Evolutionary conservation across 2,797 vertebrate genomes (phyloP).

Genomic region (Galaxias olidus): DNA sequence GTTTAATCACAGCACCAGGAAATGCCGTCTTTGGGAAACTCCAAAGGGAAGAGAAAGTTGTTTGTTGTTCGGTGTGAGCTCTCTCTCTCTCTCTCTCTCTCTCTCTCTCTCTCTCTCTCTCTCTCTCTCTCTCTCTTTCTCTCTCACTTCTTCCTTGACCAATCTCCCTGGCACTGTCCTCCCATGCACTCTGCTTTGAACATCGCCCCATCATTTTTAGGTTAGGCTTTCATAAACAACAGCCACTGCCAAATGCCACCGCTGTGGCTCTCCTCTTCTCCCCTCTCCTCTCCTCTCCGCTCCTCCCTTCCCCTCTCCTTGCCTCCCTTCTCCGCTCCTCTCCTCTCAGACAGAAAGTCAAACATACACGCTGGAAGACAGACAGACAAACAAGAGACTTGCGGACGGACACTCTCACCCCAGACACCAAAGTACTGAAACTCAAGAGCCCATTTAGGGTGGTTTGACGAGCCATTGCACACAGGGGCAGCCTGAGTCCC

Average conservation of each 20-base stretch:
- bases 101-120: too few relatives aligned
- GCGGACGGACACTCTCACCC: slow-evolving; percentile 5
- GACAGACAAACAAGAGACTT: slow-evolving; percentile 18
- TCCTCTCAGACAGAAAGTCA: slow-evolving; percentile 16
- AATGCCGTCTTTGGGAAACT: neutral
- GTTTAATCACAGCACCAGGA: neutral
- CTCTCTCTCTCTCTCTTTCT: too few relatives aligned
- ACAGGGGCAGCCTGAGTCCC: too few relatives aligned
- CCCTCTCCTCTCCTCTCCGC: neutral
- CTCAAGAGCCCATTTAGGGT: slow-evolving; percentile 40
- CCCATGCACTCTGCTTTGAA: neutral
- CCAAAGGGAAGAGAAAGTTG: neutral
- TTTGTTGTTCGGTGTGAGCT: neutral
- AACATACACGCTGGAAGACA: slow-evolving; percentile 9
- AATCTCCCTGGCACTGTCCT: neutral
- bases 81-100: too few relatives aligned
- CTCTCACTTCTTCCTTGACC: neutral
- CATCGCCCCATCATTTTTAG: too few relatives aligned
- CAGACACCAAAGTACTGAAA: slow-evolving; percentile 23
- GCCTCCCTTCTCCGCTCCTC: neutral
- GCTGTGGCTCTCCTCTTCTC: neutral
- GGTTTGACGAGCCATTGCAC: slow-evolving; percentile 25
- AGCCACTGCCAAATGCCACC: neutral
- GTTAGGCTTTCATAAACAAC: too few relatives aligned
- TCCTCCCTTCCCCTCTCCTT: neutral